Evolutionary conservation across 2,888 invertebrate genomes (phyloP).

Genomic region (Xestobium rufovillosum): DNA sequence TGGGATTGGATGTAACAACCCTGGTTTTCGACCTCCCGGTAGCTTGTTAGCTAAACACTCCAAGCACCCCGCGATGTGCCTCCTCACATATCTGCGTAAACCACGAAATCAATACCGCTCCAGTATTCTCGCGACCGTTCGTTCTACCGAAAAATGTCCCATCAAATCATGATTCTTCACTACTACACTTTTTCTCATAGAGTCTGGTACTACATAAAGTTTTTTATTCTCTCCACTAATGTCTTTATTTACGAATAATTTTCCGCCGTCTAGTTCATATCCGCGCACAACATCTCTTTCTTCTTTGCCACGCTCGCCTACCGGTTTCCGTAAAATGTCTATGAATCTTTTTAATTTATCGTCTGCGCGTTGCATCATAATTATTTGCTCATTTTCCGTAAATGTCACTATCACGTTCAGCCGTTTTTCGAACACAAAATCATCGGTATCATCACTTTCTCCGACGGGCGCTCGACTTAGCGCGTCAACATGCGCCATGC

Average conservation of each 20-base stretch:
- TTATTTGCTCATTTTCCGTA: slow-evolving; percentile 15
- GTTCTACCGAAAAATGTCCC: slow-evolving; percentile 21
- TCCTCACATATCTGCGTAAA: slow-evolving; percentile 20
- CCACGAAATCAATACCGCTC: slow-evolving; percentile 12
- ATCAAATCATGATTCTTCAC: slow-evolving; percentile 17
- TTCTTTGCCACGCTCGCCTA: slow-evolving; percentile 9
- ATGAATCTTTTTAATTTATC: slow-evolving; percentile 14
- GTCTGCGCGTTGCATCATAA: slow-evolving; percentile 16
- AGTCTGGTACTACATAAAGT: slow-evolving; percentile 19
- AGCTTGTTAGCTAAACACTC: slow-evolving; percentile 23
- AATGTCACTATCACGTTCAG: slow-evolving; percentile 12
- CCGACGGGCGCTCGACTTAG: slow-evolving; percentile 23
- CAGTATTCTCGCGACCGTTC: slow-evolving; percentile 14
- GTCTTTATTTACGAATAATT: slow-evolving; percentile 9
- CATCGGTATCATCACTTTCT: slow-evolving; percentile 12
- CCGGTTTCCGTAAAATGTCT: slow-evolving; percentile 12
- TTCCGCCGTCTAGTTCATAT: slow-evolving; percentile 15
- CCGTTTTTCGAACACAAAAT: slow-evolving; percentile 9
- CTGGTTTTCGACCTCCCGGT: slow-evolving; percentile 18
- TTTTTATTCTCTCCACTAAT: slow-evolving; percentile 12
- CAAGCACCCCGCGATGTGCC: slow-evolving; percentile 23
- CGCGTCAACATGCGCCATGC: slow-evolving; percentile 25
- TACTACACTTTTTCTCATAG: slow-evolving; percentile 19
- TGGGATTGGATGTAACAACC: slow-evolving; percentile 18
- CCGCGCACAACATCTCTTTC: slow-evolving; percentile 14